Base-by-base conservation (phyloP, 1,140 invertebrate genomes). In the Coptotermes formosanus region DNA sequence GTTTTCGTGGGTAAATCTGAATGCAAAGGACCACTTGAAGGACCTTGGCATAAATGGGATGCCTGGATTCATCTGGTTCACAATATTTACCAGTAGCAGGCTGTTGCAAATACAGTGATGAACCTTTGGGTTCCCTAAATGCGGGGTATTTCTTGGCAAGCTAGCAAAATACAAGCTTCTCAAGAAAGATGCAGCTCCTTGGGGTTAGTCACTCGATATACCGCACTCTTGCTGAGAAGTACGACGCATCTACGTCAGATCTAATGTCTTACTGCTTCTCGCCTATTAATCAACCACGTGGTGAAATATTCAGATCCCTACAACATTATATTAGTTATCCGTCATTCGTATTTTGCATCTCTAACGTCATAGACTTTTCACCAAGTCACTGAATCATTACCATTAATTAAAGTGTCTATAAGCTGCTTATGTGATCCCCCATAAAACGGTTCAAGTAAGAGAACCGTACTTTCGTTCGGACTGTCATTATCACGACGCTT, bases 341-440 rank as follows among this genome's bases (percentile, higher is more conserved):
- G 30, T 12, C 30, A 82, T 43, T 25, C n/a, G 32, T 25, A 19
- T n/a, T 19, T 32, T 30, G n/a, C 0, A 82, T 6, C 7, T 21
- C 3, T 82, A 16, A 19, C 16, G 8, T 30, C 0, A 43, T 16
- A 82, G n/a, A 43, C 19, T 19, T 16, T 1, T 25, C 3, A 23
- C 11, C 52, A 75, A 30, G 3, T 86, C 6, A 48, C 19, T 86
- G 45, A 86, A 69, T 81, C 85, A 82, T 88, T 90, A 92, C 92
- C 88, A 89, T 90, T 90, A 21, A 89, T 86, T 59, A 95, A 87
- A 21, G 92, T 90, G 87, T 94, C 93, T 82, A 95, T 92, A 30
- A 96, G 90, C 88, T 94, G 93, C 88, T 94, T 94, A 89, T 96
- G 95, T 82, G 95, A 95, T 43, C 95, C 95, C 21, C 94, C 94